Conservation (phyloP, 1,140 invertebrate species). For the Manduca sexta region DNA sequence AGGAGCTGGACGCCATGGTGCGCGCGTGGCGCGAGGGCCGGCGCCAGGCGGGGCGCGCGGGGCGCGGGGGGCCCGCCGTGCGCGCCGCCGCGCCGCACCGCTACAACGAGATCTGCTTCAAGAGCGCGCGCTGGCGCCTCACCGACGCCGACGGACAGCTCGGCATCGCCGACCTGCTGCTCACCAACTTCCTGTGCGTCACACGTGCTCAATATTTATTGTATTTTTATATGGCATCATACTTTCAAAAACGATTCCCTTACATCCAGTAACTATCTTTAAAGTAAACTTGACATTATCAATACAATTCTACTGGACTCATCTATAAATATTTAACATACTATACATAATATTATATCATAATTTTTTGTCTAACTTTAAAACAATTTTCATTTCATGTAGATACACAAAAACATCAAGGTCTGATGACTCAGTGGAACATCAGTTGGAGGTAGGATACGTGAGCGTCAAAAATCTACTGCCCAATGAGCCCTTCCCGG, state of each 20-base stretch:
- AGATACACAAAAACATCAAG: constrained; percentile 97
- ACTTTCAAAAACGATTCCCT: too few species aligned
- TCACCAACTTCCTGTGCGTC: constrained; percentile 94
- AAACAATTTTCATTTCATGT: constrained; percentile 4
- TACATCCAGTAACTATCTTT: too few species aligned
- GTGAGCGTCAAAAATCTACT: constrained; percentile 95
- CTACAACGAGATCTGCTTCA: constrained; percentile 98
- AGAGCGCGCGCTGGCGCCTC: constrained; percentile 97
- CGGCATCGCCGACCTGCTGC: constrained; percentile 95
- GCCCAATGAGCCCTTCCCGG: constrained; percentile 95
- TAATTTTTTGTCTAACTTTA: too few species aligned
- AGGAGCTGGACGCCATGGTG: constrained; percentile 94
- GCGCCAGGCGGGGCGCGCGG: constrained; percentile 34
- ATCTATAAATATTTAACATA: too few species aligned
- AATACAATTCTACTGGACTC: too few species aligned
- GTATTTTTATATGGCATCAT: neutral
- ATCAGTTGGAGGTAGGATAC: constrained; percentile 97
- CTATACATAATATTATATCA: too few species aligned
- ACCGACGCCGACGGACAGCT: constrained; percentile 98
- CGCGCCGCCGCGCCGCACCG: constrained; percentile 82
- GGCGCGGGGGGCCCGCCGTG: constrained; percentile 72
- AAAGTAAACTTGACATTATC: too few species aligned
- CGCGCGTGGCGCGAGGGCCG: constrained; percentile 57
- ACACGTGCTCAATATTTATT: neutral
- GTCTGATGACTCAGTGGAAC: constrained; percentile 97